phyloP scores from a whole-genome alignment of 2,888 invertebrate genomes.

The Cordilura impudica region DNA sequence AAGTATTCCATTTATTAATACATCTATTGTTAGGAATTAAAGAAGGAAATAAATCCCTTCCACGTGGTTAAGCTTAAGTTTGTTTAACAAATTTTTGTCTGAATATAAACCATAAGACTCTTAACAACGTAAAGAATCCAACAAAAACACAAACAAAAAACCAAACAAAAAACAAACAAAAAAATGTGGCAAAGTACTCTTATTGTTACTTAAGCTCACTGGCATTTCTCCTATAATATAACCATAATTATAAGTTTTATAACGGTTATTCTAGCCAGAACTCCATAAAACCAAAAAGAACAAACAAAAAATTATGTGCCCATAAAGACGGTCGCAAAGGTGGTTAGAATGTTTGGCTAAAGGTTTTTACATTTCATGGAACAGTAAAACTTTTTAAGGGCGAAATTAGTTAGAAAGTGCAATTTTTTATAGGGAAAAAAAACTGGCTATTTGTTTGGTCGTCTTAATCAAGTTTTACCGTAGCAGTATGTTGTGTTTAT shows the following conservation, averaged over 20 bases:
- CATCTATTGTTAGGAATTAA: not conserved
- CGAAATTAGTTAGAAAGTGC: not conserved
- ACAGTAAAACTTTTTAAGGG: no score
- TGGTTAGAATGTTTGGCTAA: constrained; percentile 11
- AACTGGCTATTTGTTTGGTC: not conserved
- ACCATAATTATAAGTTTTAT: constrained; percentile 9
- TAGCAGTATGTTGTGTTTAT: not conserved
- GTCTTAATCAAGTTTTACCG: no score
- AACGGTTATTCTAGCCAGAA: not conserved
- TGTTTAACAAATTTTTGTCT: no score
- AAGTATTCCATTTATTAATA: constrained; percentile 25
- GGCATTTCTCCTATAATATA: not conserved
- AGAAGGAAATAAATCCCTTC: constrained; percentile 19
- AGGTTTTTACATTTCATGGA: no score
- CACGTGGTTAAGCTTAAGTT: constrained; percentile 16
- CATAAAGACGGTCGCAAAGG: constrained; percentile 9
- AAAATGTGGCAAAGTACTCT: no score
- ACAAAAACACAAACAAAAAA: no score
- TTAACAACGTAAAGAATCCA: no score
- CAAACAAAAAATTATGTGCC: not conserved
- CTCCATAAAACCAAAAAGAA: constrained; percentile 1
- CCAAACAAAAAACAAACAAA: no score
- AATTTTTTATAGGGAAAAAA: not conserved
- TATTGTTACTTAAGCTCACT: not conserved
- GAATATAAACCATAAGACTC: no score